These are phyloP conservation scores for Melanerpes aurifrons DNA, from an alignment of 2,113 vertebrate genomes.

Conservation along the genomic window DNA sequence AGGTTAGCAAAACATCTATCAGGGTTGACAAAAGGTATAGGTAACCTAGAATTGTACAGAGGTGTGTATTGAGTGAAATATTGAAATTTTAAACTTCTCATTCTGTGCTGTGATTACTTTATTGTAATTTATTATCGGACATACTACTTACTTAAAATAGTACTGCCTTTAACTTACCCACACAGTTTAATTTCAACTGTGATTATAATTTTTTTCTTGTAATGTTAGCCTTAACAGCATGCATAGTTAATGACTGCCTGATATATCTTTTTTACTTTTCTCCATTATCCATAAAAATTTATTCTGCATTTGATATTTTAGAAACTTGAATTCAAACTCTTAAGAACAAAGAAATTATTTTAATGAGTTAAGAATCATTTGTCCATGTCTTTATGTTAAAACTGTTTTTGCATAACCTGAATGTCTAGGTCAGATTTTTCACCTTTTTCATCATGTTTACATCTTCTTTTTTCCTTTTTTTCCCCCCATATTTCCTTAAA, in stretches of 20 bases:
- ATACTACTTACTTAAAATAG: background rate
- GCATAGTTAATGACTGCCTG: background rate
- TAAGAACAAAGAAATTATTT: background rate
- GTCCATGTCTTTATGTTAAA: background rate
- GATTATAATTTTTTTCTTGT: background rate
- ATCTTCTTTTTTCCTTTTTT: accelerated
- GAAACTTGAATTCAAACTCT: background rate
- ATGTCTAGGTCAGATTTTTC: background rate
- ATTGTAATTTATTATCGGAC: background rate
- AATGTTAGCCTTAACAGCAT: background rate
- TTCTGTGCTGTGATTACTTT: background rate
- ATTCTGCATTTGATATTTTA: background rate
- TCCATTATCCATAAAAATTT: background rate
- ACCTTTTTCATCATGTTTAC: background rate
- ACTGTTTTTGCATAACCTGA: background rate
- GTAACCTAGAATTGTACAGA: conserved; percentile 12
- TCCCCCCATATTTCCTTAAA: background rate
- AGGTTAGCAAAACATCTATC: conserved; percentile 14
- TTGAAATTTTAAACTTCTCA: conserved; percentile 12
- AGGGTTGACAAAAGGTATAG: background rate
- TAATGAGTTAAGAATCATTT: background rate
- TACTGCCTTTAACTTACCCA: background rate
- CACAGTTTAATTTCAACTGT: background rate
- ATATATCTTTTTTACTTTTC: background rate
- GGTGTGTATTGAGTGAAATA: background rate